Evolutionary conservation across 1,140 invertebrate species (phyloP).

Genomic region (Akabosia matsudoensis): DNA sequence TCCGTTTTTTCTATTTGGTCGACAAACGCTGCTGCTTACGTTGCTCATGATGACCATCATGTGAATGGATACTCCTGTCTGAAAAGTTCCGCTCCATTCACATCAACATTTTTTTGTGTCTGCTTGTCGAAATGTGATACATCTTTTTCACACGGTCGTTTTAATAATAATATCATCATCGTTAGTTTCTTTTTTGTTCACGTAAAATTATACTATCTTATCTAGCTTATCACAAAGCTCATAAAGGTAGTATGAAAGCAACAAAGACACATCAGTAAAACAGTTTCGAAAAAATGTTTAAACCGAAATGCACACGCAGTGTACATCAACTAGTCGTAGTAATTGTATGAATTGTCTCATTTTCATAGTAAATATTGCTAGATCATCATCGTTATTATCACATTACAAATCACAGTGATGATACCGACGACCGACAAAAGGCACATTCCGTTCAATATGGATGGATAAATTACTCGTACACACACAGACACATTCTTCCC

Average conservation of each 20-base stretch:
- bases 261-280: too few relatives aligned
- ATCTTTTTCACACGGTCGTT: background rate
- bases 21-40: too few relatives aligned
- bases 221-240: background rate
- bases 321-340: too few relatives aligned
- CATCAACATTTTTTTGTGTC: background rate
- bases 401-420: conserved; percentile 6
- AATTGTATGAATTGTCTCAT: conserved; percentile 14
- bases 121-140: background rate
- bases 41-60: background rate
- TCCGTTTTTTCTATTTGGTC: too few relatives aligned
- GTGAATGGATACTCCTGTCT: conserved; percentile 1
- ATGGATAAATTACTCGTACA: too few relatives aligned
- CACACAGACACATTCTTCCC: too few relatives aligned
- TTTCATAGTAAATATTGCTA: background rate
- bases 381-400: conserved; percentile 4
- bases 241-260: too few relatives aligned
- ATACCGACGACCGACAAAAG: background rate
- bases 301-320: too few relatives aligned
- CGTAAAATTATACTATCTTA: background rate
- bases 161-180: background rate
- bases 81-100: background rate
- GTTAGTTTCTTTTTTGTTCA: too few relatives aligned
- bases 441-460: too few relatives aligned
- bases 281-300: too few relatives aligned